Evolutionary conservation across 2,888 invertebrate genomes (phyloP), one percentile per base, ranked within the genome.

Genomic region (Aethes cnicana): DNA sequence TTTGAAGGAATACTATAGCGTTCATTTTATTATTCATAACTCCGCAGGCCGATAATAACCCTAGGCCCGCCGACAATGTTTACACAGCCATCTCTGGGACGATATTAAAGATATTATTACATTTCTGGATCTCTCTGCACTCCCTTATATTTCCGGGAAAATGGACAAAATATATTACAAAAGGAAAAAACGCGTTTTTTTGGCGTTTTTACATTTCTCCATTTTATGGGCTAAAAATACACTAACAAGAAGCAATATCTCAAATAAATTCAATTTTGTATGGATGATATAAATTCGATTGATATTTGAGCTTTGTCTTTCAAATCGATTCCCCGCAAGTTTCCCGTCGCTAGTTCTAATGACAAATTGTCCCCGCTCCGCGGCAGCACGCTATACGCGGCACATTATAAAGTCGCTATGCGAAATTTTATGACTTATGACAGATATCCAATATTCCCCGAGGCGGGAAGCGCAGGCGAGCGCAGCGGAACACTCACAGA

Each of bases 401-500:
- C 69, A 68, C 70, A 75, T 77, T 79, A 76, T 74, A 74, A 72
- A 77, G 71, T 74, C 67, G 64, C 72, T 64, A 74, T 77, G 73
- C 74, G 66, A 74, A 80, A 77, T 80, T 79, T 79, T 75, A 74
- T 74, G 76, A 81, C 75, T 81, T 75, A 74, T 78, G 82, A 82
- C 82, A 80, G 76, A 82, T 81, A 83, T 81, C 80, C 84, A 83
- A 84, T 84, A 82, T 77, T 76, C 72, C 72, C 67, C 59, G 64
- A 66, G 72, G 77, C 77, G 66, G 53, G 21, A 39, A 25, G 53
- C 57, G 62, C 63, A 66, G 59, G 66, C 69, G 69, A 71, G 75
- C 77, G 81, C 79, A 77, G 63, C 64, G 68, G 74, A 78, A 79
- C 75, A 77, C 77, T 79, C 72, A 74, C 77, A 75, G 76, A 72